Percentiles rank a stretch among this genome's conserved stretches.
phyloP scores from a whole-genome alignment of 2,113 vertebrate genomes.

The Ammodytes dubius region DNA sequence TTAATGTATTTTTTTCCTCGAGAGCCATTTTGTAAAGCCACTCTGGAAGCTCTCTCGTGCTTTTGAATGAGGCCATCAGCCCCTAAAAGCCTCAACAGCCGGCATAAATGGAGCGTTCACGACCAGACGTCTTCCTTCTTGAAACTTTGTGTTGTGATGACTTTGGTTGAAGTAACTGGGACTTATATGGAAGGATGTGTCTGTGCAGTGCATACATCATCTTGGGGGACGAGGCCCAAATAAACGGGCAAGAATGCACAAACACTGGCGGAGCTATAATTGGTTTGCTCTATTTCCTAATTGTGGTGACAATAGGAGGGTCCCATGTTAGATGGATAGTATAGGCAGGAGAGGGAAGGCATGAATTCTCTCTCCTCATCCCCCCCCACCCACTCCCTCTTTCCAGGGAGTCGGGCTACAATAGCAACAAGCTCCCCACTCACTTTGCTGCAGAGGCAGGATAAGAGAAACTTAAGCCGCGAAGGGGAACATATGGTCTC shows the following conservation, averaged over 20 bases:
- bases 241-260: constrained; percentile 27
- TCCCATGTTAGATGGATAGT: constrained; percentile 37
- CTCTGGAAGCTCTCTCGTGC: constrained; percentile 29
- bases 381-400: neutral
- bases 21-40: constrained; percentile 29
- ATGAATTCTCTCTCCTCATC: constrained; percentile 42
- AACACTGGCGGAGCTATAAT: constrained; percentile 40
- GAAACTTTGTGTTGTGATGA: constrained; percentile 37
- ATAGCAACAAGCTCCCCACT: constrained; percentile 36
- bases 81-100: constrained; percentile 30
- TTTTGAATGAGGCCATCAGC: constrained; percentile 34
- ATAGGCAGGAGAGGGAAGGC: no score
- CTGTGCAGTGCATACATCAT: neutral
- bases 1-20: constrained; percentile 28
- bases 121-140: neutral
- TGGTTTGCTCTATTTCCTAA: constrained; percentile 61
- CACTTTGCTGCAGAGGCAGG: constrained; percentile 56
- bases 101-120: constrained; percentile 32
- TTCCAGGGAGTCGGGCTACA: constrained; percentile 47
- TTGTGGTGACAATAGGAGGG: constrained; percentile 59
- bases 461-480: constrained; percentile 65
- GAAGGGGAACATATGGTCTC: constrained; percentile 56
- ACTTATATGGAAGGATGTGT: constrained; percentile 4
- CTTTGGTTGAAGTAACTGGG: constrained; percentile 41
- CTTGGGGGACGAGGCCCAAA: constrained; percentile 47